These are phyloP conservation scores for Eutrigla gurnardus DNA, from an alignment of 2,797 vertebrate species.

Conservation along the genomic window DNA sequence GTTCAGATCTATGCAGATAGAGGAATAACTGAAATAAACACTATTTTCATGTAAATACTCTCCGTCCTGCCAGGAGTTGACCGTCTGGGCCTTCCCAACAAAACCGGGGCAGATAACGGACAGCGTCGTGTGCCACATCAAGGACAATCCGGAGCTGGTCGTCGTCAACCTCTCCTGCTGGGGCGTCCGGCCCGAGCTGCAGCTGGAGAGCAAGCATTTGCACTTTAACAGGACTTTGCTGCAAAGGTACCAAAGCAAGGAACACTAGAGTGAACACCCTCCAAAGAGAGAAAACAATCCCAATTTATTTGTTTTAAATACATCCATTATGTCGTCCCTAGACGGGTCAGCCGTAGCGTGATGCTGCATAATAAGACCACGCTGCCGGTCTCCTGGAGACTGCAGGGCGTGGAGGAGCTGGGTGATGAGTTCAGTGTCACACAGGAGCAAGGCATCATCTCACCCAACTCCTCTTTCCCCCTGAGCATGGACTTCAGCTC, in stretches of 20 bases:
- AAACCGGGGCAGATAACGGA: conserved; percentile 85
- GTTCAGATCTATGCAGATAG: background rate
- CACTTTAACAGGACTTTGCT: conserved; percentile 87
- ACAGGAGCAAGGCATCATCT: conserved; percentile 80
- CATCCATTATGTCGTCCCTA: conserved; percentile 50
- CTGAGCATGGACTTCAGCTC: conserved; percentile 86
- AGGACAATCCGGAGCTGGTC: conserved; percentile 87
- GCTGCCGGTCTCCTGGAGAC: conserved; percentile 86
- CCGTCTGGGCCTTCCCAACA: conserved; percentile 90
- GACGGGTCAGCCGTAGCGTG: conserved; percentile 82
- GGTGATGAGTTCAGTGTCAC: conserved; percentile 87
- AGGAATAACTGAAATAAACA: background rate
- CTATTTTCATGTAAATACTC: conserved; percentile 1
- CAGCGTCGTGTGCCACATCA: conserved; percentile 86
- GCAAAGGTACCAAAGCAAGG: conserved; percentile 82
- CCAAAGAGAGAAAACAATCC: background rate
- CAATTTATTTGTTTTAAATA: no score
- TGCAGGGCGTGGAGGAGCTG: conserved; percentile 88
- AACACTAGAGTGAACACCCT: background rate
- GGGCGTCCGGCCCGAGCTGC: conserved; percentile 87
- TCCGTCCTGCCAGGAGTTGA: conserved; percentile 81
- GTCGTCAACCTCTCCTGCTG: conserved; percentile 87
- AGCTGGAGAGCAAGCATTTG: conserved; percentile 85
- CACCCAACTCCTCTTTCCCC: conserved; percentile 68
- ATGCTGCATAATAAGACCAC: conserved; percentile 82